Conservation (phyloP, 2,797 vertebrate species). For the Lithobates pipiens region DNA sequence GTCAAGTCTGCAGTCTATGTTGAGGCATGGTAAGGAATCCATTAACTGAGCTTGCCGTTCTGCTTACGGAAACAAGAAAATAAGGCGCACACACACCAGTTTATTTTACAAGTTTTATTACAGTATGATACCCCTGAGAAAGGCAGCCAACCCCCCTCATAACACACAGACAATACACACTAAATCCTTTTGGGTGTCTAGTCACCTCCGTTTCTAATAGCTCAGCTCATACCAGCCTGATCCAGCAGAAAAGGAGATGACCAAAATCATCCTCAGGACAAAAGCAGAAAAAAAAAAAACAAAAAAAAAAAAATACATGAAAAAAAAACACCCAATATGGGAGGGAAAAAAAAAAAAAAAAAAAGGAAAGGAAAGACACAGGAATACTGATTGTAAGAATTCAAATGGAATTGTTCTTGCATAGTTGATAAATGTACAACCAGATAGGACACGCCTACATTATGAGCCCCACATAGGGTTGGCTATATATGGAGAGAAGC, state of each 20-base stretch:
- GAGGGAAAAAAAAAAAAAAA: constrained; percentile 19
- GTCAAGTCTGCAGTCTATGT: background rate
- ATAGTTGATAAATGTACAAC: constrained; percentile 44
- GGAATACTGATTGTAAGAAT: constrained; percentile 38
- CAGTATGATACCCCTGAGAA: constrained; percentile 59
- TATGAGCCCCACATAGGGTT: constrained; percentile 33
- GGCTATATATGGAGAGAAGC: constrained; percentile 35
- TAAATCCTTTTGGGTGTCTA: constrained; percentile 26
- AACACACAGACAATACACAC: constrained; percentile 35
- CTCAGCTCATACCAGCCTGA: constrained; percentile 30
- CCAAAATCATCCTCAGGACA: constrained; percentile 29
- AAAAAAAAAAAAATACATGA: background rate
- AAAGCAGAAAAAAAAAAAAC: constrained; percentile 1
- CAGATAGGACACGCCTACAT: constrained; percentile 8
- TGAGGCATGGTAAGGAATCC: background rate
- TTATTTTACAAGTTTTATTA: constrained; percentile 56
- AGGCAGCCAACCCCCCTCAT: constrained; percentile 35
- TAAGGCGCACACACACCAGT: background rate
- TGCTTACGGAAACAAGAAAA: background rate
- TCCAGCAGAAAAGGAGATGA: constrained; percentile 30
- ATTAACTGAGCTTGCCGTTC: background rate
- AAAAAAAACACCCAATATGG: constrained; percentile 56
- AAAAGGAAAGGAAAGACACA: background rate
- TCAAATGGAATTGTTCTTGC: constrained; percentile 20
- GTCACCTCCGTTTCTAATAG: constrained; percentile 38